These are phyloP conservation scores for Willowsia nigromaculata DNA, from an alignment of 2,888 invertebrate genomes.

Conservation along the genomic window DNA sequence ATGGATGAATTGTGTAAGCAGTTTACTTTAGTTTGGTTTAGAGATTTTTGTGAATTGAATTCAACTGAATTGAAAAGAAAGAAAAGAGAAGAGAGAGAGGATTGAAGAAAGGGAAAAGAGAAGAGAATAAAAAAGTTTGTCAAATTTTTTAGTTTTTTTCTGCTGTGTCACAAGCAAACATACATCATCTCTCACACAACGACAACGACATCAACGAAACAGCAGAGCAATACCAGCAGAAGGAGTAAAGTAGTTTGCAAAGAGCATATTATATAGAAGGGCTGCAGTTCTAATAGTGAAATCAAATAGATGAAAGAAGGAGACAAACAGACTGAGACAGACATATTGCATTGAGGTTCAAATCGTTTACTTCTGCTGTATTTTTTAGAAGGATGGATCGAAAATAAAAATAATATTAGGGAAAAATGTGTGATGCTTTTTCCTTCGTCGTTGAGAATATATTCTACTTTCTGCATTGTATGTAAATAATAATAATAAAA, in stretches of 20 bases:
- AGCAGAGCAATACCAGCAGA: slow-evolving; percentile 21
- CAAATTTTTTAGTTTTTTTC: slow-evolving; percentile 63
- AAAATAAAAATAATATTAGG: slow-evolving; percentile 17
- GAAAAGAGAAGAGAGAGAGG: slow-evolving; percentile 51
- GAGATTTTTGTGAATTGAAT: slow-evolving; percentile 66
- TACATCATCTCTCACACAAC: slow-evolving; percentile 67
- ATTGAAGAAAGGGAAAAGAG: slow-evolving; percentile 48
- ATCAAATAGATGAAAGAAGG: slow-evolving; percentile 58
- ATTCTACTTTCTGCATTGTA: background rate
- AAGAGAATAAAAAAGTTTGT: slow-evolving; percentile 60
- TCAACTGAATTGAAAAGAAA: slow-evolving; percentile 69
- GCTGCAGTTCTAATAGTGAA: slow-evolving; percentile 4
- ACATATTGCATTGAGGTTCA: slow-evolving; percentile 35
- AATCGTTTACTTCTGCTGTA: slow-evolving; percentile 44
- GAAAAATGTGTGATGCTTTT: slow-evolving; percentile 42
- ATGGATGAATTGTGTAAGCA: slow-evolving; percentile 66
- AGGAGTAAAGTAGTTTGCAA: background rate
- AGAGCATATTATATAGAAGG: background rate
- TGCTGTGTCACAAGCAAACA: slow-evolving; percentile 71
- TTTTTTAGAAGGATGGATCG: slow-evolving; percentile 17
- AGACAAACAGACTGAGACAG: slow-evolving; percentile 56
- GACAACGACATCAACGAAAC: slow-evolving; percentile 30
- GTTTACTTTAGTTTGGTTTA: slow-evolving; percentile 69
- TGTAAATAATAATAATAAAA: slow-evolving; percentile 12
- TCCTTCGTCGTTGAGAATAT: background rate